These are phyloP conservation scores for Drosophila persimilis DNA, from an alignment of 1,140 invertebrate species.

Conservation along the genomic window DNA sequence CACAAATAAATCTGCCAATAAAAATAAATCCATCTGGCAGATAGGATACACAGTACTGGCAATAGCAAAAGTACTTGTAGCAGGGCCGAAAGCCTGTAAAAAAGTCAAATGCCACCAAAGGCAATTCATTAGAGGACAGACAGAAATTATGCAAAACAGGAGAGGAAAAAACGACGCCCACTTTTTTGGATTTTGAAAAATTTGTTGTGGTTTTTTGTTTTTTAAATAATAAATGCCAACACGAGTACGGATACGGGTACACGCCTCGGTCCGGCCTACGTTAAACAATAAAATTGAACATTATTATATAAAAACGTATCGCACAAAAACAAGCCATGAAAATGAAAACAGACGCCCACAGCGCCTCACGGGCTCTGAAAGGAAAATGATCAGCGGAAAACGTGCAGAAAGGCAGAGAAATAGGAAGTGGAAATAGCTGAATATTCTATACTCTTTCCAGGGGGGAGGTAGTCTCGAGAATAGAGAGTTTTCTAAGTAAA, in stretches of 20 bases:
- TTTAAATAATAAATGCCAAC: conserved; percentile 36
- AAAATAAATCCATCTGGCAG: conserved; percentile 35
- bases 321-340: conserved; percentile 37
- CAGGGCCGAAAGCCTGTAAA: conserved; percentile 12
- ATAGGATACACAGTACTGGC: too few relatives aligned
- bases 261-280: conserved; percentile 40
- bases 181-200: conserved; percentile 27
- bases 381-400: conserved; percentile 23
- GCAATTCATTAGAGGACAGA: conserved; percentile 46
- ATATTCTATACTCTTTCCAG: not conserved
- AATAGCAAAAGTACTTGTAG: conserved; percentile 5
- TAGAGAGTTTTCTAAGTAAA: too few relatives aligned
- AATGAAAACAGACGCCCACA: conserved; percentile 55
- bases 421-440: conserved; percentile 4
- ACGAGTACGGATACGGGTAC: conserved; percentile 14
- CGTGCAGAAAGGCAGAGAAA: conserved; percentile 40
- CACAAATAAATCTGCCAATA: conserved; percentile 49
- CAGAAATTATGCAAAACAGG: conserved; percentile 41
- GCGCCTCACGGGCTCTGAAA: conserved; percentile 5
- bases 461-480: too few relatives aligned
- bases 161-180: conserved; percentile 36
- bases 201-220: conserved; percentile 21
- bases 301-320: conserved; percentile 51
- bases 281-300: conserved; percentile 45
- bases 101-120: conserved; percentile 44